These are phyloP conservation scores for Amphiprion percula DNA, from an alignment of 2,113 vertebrate species.

Conservation along the genomic window DNA sequence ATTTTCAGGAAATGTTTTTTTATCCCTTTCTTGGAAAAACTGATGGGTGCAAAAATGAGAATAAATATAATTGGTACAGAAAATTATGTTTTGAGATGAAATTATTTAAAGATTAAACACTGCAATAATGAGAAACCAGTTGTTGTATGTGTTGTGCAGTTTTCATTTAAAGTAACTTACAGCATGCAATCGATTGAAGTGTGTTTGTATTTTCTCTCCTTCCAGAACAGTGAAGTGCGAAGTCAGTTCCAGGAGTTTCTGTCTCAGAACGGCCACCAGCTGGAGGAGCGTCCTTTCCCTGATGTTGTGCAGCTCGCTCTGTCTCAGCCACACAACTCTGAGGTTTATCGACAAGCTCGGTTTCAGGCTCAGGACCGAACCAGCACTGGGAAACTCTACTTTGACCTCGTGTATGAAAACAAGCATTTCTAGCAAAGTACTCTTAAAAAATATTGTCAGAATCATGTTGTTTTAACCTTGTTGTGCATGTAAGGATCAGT, in stretches of 20 bases:
- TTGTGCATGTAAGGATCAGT: neutral
- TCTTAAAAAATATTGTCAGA: neutral
- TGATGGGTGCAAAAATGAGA: too few species aligned
- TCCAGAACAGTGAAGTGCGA: slow-evolving; percentile 88
- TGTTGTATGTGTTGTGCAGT: too few species aligned
- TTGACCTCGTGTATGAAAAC: slow-evolving; percentile 92
- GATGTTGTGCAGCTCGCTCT: slow-evolving; percentile 94
- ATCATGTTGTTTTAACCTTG: neutral
- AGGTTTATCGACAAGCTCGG: slow-evolving; percentile 92
- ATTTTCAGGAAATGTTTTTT: too few species aligned
- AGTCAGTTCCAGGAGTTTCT: slow-evolving; percentile 97
- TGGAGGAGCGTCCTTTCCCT: slow-evolving; percentile 93
- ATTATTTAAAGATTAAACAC: neutral
- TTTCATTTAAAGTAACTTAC: too few species aligned
- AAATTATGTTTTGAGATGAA: neutral
- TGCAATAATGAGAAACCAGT: too few species aligned
- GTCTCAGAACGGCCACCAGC: slow-evolving; percentile 93
- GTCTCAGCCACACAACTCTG: slow-evolving; percentile 89
- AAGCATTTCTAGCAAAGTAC: neutral
- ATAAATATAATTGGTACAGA: too few species aligned
- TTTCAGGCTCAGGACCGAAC: slow-evolving; percentile 84
- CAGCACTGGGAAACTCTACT: slow-evolving; percentile 86
- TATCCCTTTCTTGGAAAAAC: too few species aligned
- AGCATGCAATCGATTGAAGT: too few species aligned
- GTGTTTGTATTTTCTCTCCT: slow-evolving; percentile 2